A percentile compares a stretch with the other conserved stretches of the same genome.
phyloP scores from a whole-genome alignment of 2,113 vertebrate genomes.

The Aramus guarauna region DNA sequence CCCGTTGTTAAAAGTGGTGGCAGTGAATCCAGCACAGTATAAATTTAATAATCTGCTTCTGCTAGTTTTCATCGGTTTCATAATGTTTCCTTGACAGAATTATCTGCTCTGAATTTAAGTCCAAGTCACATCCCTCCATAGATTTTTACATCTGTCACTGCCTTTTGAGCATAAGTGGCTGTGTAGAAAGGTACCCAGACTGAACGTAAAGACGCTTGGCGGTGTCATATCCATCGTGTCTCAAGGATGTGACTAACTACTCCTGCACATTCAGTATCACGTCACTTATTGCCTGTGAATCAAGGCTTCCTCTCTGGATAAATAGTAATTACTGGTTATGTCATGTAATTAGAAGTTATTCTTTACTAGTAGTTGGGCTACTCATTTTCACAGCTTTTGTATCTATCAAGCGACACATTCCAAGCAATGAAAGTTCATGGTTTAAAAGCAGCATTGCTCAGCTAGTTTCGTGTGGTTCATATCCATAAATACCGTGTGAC shows the following conservation, averaged over 20 bases:
- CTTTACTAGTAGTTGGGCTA: not conserved
- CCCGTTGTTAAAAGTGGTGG: not conserved
- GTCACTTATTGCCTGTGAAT: not conserved
- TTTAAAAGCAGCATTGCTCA: not conserved
- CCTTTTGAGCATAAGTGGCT: not conserved
- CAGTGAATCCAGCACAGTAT: not conserved
- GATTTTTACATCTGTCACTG: not conserved
- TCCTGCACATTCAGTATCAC: not conserved
- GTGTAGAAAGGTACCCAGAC: not conserved
- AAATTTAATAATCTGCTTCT: not conserved
- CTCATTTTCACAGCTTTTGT: not conserved
- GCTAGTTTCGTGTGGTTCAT: not conserved
- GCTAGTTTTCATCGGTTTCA: not conserved
- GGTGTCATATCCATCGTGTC: rapidly evolving
- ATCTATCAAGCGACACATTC: not conserved
- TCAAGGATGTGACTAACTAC: not conserved
- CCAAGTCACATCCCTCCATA: not conserved
- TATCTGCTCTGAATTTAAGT: not conserved
- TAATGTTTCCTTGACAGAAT: not conserved
- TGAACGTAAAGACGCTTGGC: rapidly evolving
- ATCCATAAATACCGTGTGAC: not conserved
- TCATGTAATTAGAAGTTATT: not conserved
- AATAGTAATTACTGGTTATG: not conserved
- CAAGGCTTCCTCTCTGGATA: not conserved
- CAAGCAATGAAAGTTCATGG: rapidly evolving